A percentile compares a stretch with the other conserved stretches of the same genome.
These are phyloP conservation scores for Drosophila pseudotalamancana DNA, from an alignment of 2,888 invertebrate genomes.

Conservation along the genomic window DNA sequence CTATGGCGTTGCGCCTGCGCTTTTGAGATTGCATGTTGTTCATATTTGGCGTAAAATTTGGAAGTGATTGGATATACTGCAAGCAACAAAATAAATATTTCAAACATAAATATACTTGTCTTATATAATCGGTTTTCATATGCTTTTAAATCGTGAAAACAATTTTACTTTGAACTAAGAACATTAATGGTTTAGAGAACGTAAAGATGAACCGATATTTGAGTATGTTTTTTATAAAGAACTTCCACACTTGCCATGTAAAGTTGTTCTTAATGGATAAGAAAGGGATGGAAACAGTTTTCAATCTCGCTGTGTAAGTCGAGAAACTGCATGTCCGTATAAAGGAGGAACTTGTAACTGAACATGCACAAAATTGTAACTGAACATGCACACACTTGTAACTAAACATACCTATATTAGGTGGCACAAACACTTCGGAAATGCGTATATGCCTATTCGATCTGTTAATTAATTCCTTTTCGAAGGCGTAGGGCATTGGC, in stretches of 20 bases:
- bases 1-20: slow-evolving; percentile 47
- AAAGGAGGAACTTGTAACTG: not conserved
- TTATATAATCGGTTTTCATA: no score
- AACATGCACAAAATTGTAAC: not conserved
- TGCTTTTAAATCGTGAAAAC: no score
- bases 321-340: no score
- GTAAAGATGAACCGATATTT: not conserved
- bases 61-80: slow-evolving; percentile 74
- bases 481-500: slow-evolving; percentile 79
- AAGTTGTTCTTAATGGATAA: no score
- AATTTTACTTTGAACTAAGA: no score
- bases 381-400: not conserved
- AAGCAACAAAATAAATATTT: slow-evolving; percentile 2
- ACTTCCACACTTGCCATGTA: no score
- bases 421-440: slow-evolving; percentile 70
- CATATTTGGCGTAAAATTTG: slow-evolving; percentile 79
- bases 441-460: slow-evolving; percentile 78
- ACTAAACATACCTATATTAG: slow-evolving; percentile 63
- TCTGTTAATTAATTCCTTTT: slow-evolving; percentile 81
- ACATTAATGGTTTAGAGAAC: not conserved
- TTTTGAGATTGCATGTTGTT: slow-evolving; percentile 38
- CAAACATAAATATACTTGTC: not conserved
- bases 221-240: no score
- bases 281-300: not conserved
- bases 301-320: no score